These are phyloP conservation scores for Brachionus manjavacas DNA, from an alignment of 1,140 invertebrate species.

Conservation along the genomic window DNA sequence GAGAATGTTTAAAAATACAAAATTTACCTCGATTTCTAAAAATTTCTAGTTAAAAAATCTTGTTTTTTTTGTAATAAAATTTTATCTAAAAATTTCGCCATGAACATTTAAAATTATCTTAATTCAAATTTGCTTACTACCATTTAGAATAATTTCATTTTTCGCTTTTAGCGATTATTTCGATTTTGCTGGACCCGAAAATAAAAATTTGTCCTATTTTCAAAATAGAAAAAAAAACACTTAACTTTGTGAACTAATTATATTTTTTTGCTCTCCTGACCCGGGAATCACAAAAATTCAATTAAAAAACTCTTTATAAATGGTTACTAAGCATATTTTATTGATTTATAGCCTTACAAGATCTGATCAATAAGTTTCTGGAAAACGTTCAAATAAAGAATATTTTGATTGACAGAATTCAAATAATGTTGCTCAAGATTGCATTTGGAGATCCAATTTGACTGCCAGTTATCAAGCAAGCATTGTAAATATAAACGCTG, in stretches of 20 bases:
- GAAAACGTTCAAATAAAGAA: background rate
- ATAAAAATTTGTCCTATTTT: background rate
- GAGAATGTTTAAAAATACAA: too few species aligned
- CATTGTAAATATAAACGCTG: background rate
- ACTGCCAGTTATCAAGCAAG: background rate
- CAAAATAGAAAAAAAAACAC: background rate
- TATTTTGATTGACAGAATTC: background rate
- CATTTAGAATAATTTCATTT: too few species aligned
- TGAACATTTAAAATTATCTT: too few species aligned
- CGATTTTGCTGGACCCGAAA: background rate
- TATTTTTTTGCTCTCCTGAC: background rate
- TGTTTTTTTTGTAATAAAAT: too few species aligned
- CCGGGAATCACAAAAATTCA: background rate
- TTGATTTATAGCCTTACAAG: background rate
- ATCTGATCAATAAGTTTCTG: background rate
- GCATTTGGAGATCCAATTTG: background rate
- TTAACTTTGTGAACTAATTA: background rate
- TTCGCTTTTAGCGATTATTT: too few species aligned
- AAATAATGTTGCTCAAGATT: background rate
- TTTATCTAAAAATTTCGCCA: too few species aligned
- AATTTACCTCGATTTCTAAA: too few species aligned
- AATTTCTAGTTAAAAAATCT: too few species aligned
- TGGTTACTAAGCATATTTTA: background rate
- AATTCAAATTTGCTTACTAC: too few species aligned
- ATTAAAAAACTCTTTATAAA: background rate